Evolutionary conservation across 2,888 invertebrate genomes (phyloP), one percentile per base, ranked within the genome.

Genomic region (Scrobipalpa costella): DNA sequence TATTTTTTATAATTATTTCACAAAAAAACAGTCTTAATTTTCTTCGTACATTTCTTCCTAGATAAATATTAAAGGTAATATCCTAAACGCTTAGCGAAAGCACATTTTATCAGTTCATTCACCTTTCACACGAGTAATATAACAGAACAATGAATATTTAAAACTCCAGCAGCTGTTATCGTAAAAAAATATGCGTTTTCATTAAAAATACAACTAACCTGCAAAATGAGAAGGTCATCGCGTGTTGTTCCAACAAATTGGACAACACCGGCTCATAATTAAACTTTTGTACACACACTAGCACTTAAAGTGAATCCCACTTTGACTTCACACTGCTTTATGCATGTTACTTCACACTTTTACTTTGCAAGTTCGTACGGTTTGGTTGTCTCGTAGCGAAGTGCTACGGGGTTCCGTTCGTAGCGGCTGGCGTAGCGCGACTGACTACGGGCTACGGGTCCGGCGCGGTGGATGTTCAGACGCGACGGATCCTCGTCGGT

Each of bases 181-280:
- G 38, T 65, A 63, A 69, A 69, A 67, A 65, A 63, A 62, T 61
- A 57, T 21, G 67, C 61, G 67, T 67, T 62, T 74, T 76, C 73
- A 85, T 86, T 84, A 87, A 84, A 84, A 85, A 84, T 78, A 85
- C 77, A 83, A 86, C 88, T 87, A 79, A 89, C 89, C 89, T 88
- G 89, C 73, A 77, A 83, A 87, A 86, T 81, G 76, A 71, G 73
- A 83, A 82, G 84, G 82, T 85, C 89, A 88, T 88, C 78, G 86
- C 73, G 71, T 77, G 79, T 78, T 82, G 83, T 81, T 77, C 80
- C 78, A 77, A 81, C 78, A 78, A 81, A 80, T 79, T 80, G 76
- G 73, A 81, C 77, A 76, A 74, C 71, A 74, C 69, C 69, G 69
- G 71, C 69, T 75, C 38, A 61, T 61, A 52, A 13, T 52, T 13